Base-by-base conservation (phyloP, 2,113 vertebrate genomes). In the Spea bombifrons region DNA sequence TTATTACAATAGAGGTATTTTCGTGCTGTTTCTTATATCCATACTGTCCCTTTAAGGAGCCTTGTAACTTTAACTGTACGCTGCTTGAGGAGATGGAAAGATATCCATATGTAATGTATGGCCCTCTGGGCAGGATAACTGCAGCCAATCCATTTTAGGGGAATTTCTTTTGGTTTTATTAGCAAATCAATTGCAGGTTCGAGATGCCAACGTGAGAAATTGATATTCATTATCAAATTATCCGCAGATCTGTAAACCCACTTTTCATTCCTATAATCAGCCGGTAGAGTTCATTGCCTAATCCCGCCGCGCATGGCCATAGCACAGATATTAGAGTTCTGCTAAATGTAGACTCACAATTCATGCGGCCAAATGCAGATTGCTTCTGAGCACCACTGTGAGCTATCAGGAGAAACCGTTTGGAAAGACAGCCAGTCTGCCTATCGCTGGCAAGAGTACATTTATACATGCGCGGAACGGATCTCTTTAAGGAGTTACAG, bases 331-430 rank as follows among this genome's bases (percentile, higher is more conserved):
- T 86, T 73, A 70, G 81, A 85, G 82, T 46, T 44, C 57, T 53
- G 10, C 83, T 69, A 0, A 65, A 78, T 82, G 82, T 68, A 83
- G 81, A 81, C 84, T 81, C 84, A 78, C 83, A 77, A 43, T 83
- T 88, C 85, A 76, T 84, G 81, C 50, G 81, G 85, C 49, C 82
- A 86, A 88, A 84, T 43, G 81, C 84, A 70, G 83, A 81, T 59
- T 86, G 83, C 86, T 88, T 82, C 86, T 88, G 87, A 67, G 48
- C 86, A 84, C 84, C 86, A 84, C 88, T 84, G 89, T 72, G 85
- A 82, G 5, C 78, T 44, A 81, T 76, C 82, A 82, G 83, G 85
- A 86, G 85, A 88, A 84, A 84, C 17, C 76, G 65, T 83, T 46
- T 3, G 52, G 17, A 65, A 53, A 82, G 86, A 86, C 68, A 73